Evolutionary conservation across 2,113 vertebrate genomes (phyloP), one percentile per base, ranked within the genome.

Genomic region (Aramus guarauna): DNA sequence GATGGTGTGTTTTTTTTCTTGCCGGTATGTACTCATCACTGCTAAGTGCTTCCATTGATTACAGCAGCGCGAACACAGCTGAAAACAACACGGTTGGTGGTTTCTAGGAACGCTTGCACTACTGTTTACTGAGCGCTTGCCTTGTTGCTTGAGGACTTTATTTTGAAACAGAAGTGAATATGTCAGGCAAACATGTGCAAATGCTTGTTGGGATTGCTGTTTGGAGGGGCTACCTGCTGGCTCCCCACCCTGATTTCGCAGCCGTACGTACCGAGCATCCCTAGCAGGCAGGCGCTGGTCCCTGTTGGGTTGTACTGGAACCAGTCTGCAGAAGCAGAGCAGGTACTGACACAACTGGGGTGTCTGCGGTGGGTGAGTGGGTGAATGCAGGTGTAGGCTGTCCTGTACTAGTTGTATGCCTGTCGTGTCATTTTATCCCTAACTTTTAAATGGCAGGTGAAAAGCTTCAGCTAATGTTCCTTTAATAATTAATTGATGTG

Each of bases 401-500:
- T 80, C 71, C 60, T 66, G 37, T 24, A 6, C 60, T 63, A 36
- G 53, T 37, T 88, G 53, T 90, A 47, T n/a, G 66, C 0, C 1
- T 78, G 74, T 60, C 52, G 4, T 95, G 92, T 52, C 71, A 85
- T 78, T 55, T 86, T 66, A 74, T 75, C 88, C 73, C 60, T 41
- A 91, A 92, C 88, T 97, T 94, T 13, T 80, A 96, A 96, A 96
- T 95, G 94, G 84, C 91, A 85, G 94, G 93, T 96, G 96, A 97
- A 96, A 92, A 95, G 86, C 93, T 92, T 92, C 68, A 87, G 93
- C 88, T 97, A 97, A 97, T 97, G 92, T 41, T 87, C 47, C 83
- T 96, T 97, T 92, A 97, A 97, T 97, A 97, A 97, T 98, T 98
- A 96, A 97, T 97, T 90, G 90, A 79, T 92, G 82, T 93, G 83